A percentile compares a stretch with the other conserved stretches of the same genome.
Conservation (phyloP, 2,888 invertebrate species). For the Scelioninae gen. 2 region DNA sequence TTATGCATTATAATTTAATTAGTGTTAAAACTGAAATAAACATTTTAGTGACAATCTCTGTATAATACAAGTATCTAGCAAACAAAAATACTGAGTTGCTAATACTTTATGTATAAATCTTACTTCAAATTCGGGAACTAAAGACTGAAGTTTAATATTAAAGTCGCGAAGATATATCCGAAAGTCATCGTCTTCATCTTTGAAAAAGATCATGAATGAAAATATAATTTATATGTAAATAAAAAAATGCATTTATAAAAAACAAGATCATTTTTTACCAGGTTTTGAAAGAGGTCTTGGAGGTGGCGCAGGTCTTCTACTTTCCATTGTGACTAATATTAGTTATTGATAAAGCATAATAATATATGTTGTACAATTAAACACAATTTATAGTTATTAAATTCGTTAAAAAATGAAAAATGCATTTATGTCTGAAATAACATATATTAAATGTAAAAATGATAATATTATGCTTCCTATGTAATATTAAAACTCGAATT, state of each 20-base stretch:
- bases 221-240: constrained; percentile 5
- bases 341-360: too few species aligned
- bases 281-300: constrained; percentile 73
- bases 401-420: too few species aligned
- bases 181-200: constrained; percentile 46
- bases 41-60: constrained; percentile 27
- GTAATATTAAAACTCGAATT: too few species aligned
- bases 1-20: constrained; percentile 11
- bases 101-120: constrained; percentile 35
- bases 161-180: constrained; percentile 44
- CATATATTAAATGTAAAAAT: too few species aligned
- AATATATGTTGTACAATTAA: too few species aligned
- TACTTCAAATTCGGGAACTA: constrained; percentile 42
- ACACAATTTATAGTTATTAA: too few species aligned
- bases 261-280: too few species aligned
- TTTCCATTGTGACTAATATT: constrained; percentile 51
- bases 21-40: constrained; percentile 24
- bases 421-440: too few species aligned
- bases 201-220: constrained; percentile 36
- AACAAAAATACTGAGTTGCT: constrained; percentile 20
- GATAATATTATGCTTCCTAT: too few species aligned
- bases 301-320: constrained; percentile 65
- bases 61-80: constrained; percentile 26
- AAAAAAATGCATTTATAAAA: neutral
- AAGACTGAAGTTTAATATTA: constrained; percentile 44